phyloP scores from a whole-genome alignment of 2,113 vertebrate species.

The Acrocephalus kingi region DNA sequence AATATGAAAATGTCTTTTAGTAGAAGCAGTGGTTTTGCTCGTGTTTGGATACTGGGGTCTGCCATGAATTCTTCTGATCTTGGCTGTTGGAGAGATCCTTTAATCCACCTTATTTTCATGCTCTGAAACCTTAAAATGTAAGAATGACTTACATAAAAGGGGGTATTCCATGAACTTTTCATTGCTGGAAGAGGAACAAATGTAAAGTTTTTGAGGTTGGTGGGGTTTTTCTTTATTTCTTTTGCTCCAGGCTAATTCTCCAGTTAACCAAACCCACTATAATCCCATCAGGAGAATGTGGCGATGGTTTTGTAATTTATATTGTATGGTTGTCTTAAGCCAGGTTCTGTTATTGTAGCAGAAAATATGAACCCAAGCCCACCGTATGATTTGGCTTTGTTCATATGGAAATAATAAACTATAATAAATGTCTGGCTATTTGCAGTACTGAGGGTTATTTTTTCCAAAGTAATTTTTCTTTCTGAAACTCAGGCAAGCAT shows the following conservation, averaged over 20 bases:
- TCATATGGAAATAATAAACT: constrained; percentile 75
- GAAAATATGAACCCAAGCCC: constrained; percentile 57
- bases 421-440: constrained; percentile 55
- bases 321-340: constrained; percentile 64
- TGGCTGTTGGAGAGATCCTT: constrained; percentile 16
- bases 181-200: not conserved
- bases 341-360: constrained; percentile 57
- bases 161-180: not conserved
- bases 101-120: constrained; percentile 43
- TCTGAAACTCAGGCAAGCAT: not conserved
- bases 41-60: not conserved
- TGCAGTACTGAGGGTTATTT: not conserved
- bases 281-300: constrained; percentile 69
- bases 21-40: not conserved
- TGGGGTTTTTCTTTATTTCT: not conserved
- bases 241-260: constrained; percentile 37
- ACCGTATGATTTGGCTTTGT: constrained; percentile 35
- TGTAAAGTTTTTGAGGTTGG: not conserved
- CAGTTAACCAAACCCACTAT: constrained; percentile 62
- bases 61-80: not conserved
- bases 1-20: not conserved
- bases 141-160: constrained; percentile 18
- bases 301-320: constrained; percentile 67
- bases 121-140: constrained; percentile 41
- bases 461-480: constrained; percentile 57